These are phyloP conservation scores for Mesitornis unicolor DNA, from an alignment of 2,113 vertebrate species.

Conservation along the genomic window DNA sequence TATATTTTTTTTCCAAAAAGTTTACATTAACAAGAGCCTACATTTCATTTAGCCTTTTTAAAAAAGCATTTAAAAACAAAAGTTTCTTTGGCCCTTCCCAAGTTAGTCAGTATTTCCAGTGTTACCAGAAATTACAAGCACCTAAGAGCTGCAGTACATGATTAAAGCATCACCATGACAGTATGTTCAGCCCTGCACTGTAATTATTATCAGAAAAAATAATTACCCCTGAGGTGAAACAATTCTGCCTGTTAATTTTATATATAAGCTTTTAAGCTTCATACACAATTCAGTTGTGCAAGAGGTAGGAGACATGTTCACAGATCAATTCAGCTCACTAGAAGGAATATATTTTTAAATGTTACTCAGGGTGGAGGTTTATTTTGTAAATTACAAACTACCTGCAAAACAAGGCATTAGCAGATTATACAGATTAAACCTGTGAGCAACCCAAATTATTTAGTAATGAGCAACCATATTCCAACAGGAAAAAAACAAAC, in stretches of 20 bases:
- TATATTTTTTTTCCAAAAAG: not conserved
- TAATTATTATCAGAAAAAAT: not conserved
- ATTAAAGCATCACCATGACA: not conserved
- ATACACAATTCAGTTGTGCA: not conserved
- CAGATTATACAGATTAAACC: not conserved
- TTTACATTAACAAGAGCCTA: not conserved
- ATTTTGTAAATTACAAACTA: not conserved
- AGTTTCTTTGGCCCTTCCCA: not conserved
- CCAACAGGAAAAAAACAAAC: not conserved
- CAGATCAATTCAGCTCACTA: not conserved
- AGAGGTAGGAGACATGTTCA: not conserved
- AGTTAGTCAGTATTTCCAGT: not conserved
- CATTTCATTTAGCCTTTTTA: not conserved
- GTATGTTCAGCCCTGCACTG: not conserved
- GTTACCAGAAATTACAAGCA: not conserved
- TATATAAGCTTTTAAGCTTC: not conserved
- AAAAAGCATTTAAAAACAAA: not conserved
- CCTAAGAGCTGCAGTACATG: not conserved
- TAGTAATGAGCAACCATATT: not conserved
- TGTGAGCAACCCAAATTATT: not conserved
- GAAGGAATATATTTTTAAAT: not conserved
- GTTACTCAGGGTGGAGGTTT: not conserved
- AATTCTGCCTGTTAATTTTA: not conserved
- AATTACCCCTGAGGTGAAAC: not conserved
- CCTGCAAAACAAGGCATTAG: not conserved